These are phyloP conservation scores for Chymomyza procnemis DNA, from an alignment of 2,888 invertebrate species.

Conservation along the genomic window DNA sequence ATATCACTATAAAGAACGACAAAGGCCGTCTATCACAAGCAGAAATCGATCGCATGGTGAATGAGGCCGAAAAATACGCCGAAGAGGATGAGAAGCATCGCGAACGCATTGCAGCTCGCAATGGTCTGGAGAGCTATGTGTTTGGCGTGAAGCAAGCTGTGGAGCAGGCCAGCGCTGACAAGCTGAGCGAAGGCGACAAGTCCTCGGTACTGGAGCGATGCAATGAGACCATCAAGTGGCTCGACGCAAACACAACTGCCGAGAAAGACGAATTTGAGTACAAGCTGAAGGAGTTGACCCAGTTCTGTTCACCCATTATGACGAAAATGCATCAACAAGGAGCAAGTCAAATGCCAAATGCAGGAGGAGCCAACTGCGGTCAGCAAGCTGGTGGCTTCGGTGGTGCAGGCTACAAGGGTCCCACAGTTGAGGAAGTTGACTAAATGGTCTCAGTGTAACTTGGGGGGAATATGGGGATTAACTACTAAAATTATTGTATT, in stretches of 20 bases:
- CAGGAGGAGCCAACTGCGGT: slow-evolving; percentile 55
- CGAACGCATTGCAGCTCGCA: slow-evolving; percentile 83
- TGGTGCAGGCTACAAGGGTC: slow-evolving; percentile 80
- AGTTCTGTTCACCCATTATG: slow-evolving; percentile 79
- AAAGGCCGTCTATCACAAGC: slow-evolving; percentile 88
- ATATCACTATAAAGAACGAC: slow-evolving; percentile 90
- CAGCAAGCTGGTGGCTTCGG: slow-evolving; percentile 83
- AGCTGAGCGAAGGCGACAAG: slow-evolving; percentile 83
- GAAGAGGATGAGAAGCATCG: slow-evolving; percentile 85
- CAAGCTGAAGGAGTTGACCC: slow-evolving; percentile 71
- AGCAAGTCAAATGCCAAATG: slow-evolving; percentile 59
- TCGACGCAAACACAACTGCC: slow-evolving; percentile 87
- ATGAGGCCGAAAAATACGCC: slow-evolving; percentile 85
- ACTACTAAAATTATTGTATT: background rate
- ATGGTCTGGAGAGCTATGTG: slow-evolving; percentile 84
- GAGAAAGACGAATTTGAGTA: slow-evolving; percentile 87
- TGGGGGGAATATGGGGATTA: background rate
- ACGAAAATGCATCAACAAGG: slow-evolving; percentile 77
- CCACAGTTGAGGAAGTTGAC: slow-evolving; percentile 75
- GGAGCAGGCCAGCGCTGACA: slow-evolving; percentile 81
- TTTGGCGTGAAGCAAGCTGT: slow-evolving; percentile 86
- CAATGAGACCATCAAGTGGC: slow-evolving; percentile 84
- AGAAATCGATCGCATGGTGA: slow-evolving; percentile 88
- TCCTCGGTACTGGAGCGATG: slow-evolving; percentile 83
- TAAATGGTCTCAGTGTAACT: slow-evolving; percentile 36